These are phyloP conservation scores for Callithrix jacchus DNA, from an alignment of 2,113 vertebrate genomes.

Conservation along the genomic window DNA sequence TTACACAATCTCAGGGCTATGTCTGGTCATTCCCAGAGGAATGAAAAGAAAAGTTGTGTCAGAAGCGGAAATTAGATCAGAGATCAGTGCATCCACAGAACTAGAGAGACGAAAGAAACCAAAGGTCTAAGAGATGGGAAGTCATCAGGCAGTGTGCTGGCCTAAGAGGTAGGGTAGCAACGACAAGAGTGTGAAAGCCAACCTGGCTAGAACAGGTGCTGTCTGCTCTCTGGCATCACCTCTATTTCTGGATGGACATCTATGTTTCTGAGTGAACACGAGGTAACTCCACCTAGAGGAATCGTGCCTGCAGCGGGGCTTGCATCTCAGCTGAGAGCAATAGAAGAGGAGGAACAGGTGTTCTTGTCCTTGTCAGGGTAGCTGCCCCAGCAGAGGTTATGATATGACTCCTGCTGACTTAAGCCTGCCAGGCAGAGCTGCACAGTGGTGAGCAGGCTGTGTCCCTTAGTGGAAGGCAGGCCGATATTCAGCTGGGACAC, in stretches of 20 bases:
- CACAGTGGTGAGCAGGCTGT: neutral
- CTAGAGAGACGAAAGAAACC: neutral
- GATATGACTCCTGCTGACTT: neutral
- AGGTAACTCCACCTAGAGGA: neutral
- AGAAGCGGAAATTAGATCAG: neutral
- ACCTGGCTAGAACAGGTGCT: neutral
- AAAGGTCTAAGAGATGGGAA: neutral
- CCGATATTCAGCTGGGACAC: neutral
- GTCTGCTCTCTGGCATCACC: neutral
- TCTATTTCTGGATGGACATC: neutral
- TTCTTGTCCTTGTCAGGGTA: neutral
- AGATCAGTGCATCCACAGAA: neutral
- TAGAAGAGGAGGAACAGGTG: neutral
- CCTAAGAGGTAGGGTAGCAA: neutral
- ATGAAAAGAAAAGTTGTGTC: neutral
- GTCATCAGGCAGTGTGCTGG: neutral
- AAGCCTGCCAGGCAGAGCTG: neutral
- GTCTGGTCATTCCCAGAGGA: neutral
- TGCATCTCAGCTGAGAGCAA: neutral
- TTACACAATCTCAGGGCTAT: neutral
- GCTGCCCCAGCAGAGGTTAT: neutral
- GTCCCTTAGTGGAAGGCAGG: neutral
- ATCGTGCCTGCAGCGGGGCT: fast-evolving
- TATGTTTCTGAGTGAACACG: constrained; percentile 57
- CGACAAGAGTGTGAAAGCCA: neutral